A percentile compares a stretch with the other conserved stretches of the same genome.
These are phyloP conservation scores for Ypsolopha scabrella DNA, from an alignment of 2,888 invertebrate species.

Conservation along the genomic window DNA sequence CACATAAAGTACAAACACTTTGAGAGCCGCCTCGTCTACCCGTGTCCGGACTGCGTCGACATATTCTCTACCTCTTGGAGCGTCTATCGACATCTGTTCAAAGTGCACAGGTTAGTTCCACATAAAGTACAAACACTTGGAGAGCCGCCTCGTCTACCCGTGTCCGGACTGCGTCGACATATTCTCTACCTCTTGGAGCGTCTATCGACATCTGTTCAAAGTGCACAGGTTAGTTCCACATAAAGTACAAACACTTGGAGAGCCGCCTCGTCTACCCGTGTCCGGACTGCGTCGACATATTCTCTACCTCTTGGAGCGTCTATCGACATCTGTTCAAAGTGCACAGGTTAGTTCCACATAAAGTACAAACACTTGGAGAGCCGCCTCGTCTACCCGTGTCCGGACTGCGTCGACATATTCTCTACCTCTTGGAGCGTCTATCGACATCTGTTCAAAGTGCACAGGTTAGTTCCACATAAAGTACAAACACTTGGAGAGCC, in stretches of 20 bases:
- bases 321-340: constrained; percentile 83
- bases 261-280: constrained; percentile 80
- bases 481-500: constrained; percentile 77
- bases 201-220: constrained; percentile 82
- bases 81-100: constrained; percentile 82
- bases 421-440: constrained; percentile 83
- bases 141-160: constrained; percentile 76
- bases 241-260: constrained; percentile 66
- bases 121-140: constrained; percentile 64
- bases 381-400: constrained; percentile 80
- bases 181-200: constrained; percentile 82
- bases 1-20: constrained; percentile 63
- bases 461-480: constrained; percentile 81
- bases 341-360: constrained; percentile 64
- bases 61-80: constrained; percentile 82
- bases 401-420: constrained; percentile 82
- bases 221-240: constrained; percentile 72
- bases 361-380: constrained; percentile 71
- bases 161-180: constrained; percentile 84
- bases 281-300: constrained; percentile 81
- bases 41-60: constrained; percentile 83
- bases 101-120: constrained; percentile 74
- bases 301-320: constrained; percentile 82
- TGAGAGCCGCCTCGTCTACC: constrained; percentile 76
- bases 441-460: constrained; percentile 79